Evolutionary conservation across 2,113 vertebrate genomes (phyloP), one percentile per base, ranked within the genome.

Genomic region (Camelus dromedarius): DNA sequence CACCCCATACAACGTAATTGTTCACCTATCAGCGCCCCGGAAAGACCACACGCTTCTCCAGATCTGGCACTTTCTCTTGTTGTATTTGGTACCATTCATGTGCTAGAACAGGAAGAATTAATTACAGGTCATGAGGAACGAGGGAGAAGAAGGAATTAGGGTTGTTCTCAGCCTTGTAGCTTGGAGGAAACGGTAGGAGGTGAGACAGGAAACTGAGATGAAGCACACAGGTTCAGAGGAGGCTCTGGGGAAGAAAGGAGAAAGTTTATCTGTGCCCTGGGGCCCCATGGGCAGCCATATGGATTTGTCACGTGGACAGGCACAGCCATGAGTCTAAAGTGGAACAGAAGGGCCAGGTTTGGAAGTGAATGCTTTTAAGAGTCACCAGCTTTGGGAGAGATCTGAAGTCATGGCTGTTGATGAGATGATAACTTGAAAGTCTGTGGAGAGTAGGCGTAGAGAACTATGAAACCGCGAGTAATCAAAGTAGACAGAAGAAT

Each of bases 221-320:
- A 67, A 84, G 35, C 42, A 28, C 6, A 0, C 3, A 42, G 38
- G 35, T 1, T 6, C 1, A n/a, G 6, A 70, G 64, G 32, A 15
- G 32, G 8, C 3, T 24, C 4, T 26, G 38, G 18, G 30, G n/a
- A 50, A 24, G n/a, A 48, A 24, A 72, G 54, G 12, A 82, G 24
- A 54, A 70, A 3, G 18, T 22, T 14, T 22, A 18, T 16, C 14
- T n/a, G 58, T 32, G 69, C 26, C 14, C 5, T 3, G 26, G 28
- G 30, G 2, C 3, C 0, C 32, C n/a, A 18, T 1, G 8, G 20
- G 3, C 1, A 0, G 13, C 4, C 24, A 1, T 20, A 35, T 2
- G 1, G 54, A 20, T 14, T 4, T 60, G 8, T 26, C 60, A 70
- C 30, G 46, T 24, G 32, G 20, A 54, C 22, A 38, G 15, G 6